Base-by-base conservation (phyloP, 2,888 invertebrate species). In the Coenonympha glycerion region DNA sequence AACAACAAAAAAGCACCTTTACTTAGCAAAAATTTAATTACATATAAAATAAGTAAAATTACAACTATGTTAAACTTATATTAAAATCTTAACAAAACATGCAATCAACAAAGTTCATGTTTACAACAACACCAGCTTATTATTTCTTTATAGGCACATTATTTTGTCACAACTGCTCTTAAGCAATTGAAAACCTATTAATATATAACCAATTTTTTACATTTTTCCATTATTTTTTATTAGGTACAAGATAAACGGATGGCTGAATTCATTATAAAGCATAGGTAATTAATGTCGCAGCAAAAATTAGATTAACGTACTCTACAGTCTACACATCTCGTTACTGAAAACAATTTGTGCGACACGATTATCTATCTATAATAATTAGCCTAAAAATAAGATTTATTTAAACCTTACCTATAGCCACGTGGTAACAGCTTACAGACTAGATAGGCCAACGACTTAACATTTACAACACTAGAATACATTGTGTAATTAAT, bases 391-490 rank as follows among this genome's bases (percentile, higher is more conserved):
- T 24, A 41, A 45, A 8, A 44, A 41, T 45, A 28, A 28, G 28
- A 34, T 13, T 34, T 51, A 22, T 11, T 13, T 40, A 53, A 56
- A 57, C 45, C 47, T 52, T 62, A n/a, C n/a, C n/a, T n/a, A 63
- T 75, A 80, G 78, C 79, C 78, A 76, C 59, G 39, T 79, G 83
- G 84, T 85, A 84, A 84, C 84, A 83, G 73, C 82, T 84, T 85
- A 82, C 60, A 76, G 79, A 84, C 84, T 85, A 84, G 78, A 82
- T 62, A 71, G 63, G 70, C 64, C 64, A 68, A 67, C 60, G 67
- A 62, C 49, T 61, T 63, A 66, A 56, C 41, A 1, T 11, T 1
- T 31, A 16, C 8, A 58, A 62, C 15, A 16, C 39, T 24, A 39
- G 1, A 24, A 39, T 15, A 15, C 24, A 15, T 15, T n/a, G n/a